Evolutionary conservation across 2,113 vertebrate genomes (phyloP), one percentile per base, ranked within the genome.

Genomic region (Cinclus mexicanus): DNA sequence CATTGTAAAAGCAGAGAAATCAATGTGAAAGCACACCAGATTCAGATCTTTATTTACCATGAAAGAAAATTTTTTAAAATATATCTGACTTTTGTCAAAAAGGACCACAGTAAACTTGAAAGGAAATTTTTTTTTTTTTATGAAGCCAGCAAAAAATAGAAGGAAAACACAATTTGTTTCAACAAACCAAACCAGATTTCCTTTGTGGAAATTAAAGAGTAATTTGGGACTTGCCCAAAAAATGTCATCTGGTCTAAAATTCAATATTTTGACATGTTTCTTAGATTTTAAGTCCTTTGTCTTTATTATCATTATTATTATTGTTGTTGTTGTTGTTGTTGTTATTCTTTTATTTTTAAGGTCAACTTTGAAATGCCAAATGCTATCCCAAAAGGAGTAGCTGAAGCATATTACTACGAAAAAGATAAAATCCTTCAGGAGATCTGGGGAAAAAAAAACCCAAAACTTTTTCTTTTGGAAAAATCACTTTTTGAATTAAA

Each of bases 191-290:
- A 77, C 25, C 69, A 70, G 52, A 87, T 83, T 91, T 86, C 46
- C 42, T 67, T 33, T 22, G 11, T 7, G 23, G 42, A 93, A 89
- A 87, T 55, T 55, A 63, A 89, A 81, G 17, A 70, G 14, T 55
- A 77, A 89, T 92, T 92, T 95, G 87, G 20, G 28, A 69, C 53
- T 90, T 89, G 26, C 53, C 60, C 15, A 89, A 91, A 94, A 94
- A 94, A 63, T 55, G 6, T 93, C 42, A 75, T 96, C 72, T 94
- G 83, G 37, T 59, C 56, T 87, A 89, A 89, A 87, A 94, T 61
- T 74, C 50, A 94, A 70, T 93, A 95, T 91, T 96, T 95, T 88
- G 57, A 72, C 29, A 53, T 39, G 22, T 56, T 90, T 49, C 52
- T 90, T 23, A 29, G 5, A 85, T 93, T 95, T 11, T 1, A 78